Base-by-base conservation (phyloP, 2,797 vertebrate species). In the Choloepus didactylus region DNA sequence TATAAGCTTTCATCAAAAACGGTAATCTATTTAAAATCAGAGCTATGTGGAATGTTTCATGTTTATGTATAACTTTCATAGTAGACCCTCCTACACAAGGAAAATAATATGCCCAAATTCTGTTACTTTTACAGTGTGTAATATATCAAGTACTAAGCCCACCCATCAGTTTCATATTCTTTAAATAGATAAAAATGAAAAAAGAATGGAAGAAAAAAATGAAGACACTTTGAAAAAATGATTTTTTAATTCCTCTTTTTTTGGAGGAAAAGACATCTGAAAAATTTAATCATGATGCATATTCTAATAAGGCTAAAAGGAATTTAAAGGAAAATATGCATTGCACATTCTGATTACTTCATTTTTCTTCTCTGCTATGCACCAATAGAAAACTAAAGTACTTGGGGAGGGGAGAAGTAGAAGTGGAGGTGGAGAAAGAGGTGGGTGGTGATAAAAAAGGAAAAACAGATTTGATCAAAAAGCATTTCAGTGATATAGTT, bases 1-100 rank as follows among this genome's bases (percentile, higher is more conserved):
- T 97, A 94, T 94, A 97, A 97, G 96, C 97, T 97, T 97, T 97
- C 94, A 97, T 98, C 92, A 97, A 96, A 98, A 98, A 97, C 97
- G 95, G 92, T 97, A 96, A 97, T 97, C 95, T 97, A 96, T 97
- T 97, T 97, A 95, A 97, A 97, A 96, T 94, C 66, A 91, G 88
- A 97, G 88, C 89, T 95, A 73, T 96, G 96, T 97, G 95, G 92
- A 97, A 97, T 92, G 62, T 97, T 97, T 97, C 97, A 97, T 97
- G 95, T 97, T 97, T 97, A 97, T 97, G 94, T 97, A 97, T 97
- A 97, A 97, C 96, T 97, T 97, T 97, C 93, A 83, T 97, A 97
- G 87, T 85, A 98, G 94, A 89, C 85, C 4, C 87, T 95, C 95
- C 95, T 93, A 96, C 87, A 97, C 86, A 64, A 31, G 69, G 90